phyloP scores from a whole-genome alignment of 2,113 vertebrate genomes.

The Girardinichthys multiradiatus region DNA sequence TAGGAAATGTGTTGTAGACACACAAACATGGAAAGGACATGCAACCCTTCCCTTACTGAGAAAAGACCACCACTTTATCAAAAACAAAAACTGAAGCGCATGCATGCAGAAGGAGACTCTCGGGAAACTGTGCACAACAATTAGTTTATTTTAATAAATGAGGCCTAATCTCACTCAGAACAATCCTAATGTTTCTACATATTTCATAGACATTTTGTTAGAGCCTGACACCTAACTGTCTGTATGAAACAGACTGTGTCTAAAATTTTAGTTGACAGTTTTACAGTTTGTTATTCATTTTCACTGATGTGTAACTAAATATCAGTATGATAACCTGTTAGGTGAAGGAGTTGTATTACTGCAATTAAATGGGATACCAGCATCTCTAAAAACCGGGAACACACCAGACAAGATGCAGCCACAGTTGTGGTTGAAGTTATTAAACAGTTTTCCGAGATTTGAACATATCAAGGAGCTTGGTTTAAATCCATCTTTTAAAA shows the following conservation, averaged over 20 bases:
- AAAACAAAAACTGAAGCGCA: slow-evolving; percentile 6
- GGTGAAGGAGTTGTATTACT: no score
- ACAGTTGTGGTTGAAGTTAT: no score
- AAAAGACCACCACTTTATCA: slow-evolving; percentile 2
- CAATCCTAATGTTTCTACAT: slow-evolving; percentile 27
- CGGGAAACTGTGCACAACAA: neutral
- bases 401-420: no score
- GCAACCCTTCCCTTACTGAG: neutral
- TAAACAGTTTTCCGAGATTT: no score
- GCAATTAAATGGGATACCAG: no score
- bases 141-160: slow-evolving; percentile 32
- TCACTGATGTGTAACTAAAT: no score
- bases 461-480: no score
- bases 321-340: no score
- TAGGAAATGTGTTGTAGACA: slow-evolving; percentile 20
- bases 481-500: no score
- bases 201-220: slow-evolving; percentile 27
- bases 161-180: slow-evolving; percentile 2
- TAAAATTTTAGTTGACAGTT: slow-evolving; percentile 33
- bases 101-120: neutral
- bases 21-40: slow-evolving; percentile 4
- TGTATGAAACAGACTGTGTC: slow-evolving; percentile 38
- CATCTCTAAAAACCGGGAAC: no score
- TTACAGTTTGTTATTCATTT: slow-evolving; percentile 31
- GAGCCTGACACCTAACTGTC: slow-evolving; percentile 23